A percentile compares a stretch with the other conserved stretches of the same genome.
These are phyloP conservation scores for Sarcophaga bullata DNA, from an alignment of 1,140 invertebrate genomes.

Conservation along the genomic window DNA sequence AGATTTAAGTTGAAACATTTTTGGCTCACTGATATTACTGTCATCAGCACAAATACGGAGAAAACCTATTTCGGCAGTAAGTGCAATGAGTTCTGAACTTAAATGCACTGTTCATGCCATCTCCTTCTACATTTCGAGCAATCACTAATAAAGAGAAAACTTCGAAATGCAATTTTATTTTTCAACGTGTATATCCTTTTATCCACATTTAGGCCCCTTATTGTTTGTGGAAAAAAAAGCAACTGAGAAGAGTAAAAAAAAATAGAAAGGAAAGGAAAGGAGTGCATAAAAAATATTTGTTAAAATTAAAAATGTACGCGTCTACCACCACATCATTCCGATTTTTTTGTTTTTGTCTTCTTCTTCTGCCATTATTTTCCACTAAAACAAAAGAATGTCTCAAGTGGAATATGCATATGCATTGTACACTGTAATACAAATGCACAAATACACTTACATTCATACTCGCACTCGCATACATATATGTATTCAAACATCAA, in stretches of 20 bases:
- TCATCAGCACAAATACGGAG: too few species aligned
- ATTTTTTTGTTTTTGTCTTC: neutral
- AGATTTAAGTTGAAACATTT: too few species aligned
- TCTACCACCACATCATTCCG: constrained; percentile 17
- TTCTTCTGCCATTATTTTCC: constrained; percentile 71
- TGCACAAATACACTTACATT: neutral
- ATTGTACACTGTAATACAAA: neutral
- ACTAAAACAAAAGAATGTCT: constrained; percentile 98
- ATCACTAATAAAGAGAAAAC: neutral
- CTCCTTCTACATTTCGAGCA: too few species aligned
- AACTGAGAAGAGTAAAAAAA: too few species aligned
- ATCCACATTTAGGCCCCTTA: neutral
- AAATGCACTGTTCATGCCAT: too few species aligned
- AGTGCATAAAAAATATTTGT: constrained; percentile 32
- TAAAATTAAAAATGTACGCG: constrained; percentile 37
- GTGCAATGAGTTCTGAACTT: too few species aligned
- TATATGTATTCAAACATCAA: neutral
- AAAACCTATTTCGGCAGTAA: too few species aligned
- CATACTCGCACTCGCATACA: neutral
- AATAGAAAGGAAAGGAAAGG: neutral
- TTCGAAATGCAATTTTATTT: neutral
- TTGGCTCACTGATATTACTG: too few species aligned
- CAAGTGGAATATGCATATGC: constrained; percentile 73
- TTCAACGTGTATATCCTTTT: neutral
- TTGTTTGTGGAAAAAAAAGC: too few species aligned